phyloP scores from a whole-genome alignment of 2,113 vertebrate species.

The Perca flavescens region DNA sequence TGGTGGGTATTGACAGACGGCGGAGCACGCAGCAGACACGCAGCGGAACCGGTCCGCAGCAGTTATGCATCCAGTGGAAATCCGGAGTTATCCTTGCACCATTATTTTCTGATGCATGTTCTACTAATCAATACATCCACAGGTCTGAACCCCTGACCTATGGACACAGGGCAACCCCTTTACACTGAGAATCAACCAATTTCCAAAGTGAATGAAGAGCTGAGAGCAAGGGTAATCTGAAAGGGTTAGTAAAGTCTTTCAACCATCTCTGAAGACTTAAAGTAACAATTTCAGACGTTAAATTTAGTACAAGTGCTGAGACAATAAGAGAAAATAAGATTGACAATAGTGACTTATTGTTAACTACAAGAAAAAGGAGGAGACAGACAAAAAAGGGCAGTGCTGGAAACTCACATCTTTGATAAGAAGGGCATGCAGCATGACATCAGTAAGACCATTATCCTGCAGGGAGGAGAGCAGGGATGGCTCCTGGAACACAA shows the following conservation, averaged over 20 bases:
- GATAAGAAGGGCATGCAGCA: slow-evolving; percentile 95
- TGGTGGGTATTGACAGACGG: too few relatives aligned
- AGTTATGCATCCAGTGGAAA: too few relatives aligned
- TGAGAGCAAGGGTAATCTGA: not conserved
- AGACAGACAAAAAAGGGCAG: slow-evolving; percentile 23
- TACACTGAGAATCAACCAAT: not conserved
- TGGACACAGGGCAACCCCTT: not conserved
- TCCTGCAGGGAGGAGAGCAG: slow-evolving; percentile 95
- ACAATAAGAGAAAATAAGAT: not conserved
- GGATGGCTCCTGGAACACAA: slow-evolving; percentile 98
- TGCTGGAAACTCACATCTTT: slow-evolving; percentile 90
- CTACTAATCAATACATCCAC: not conserved
- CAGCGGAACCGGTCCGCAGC: too few relatives aligned
- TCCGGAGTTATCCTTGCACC: too few relatives aligned
- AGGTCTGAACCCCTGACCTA: not conserved
- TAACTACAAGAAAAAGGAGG: not conserved
- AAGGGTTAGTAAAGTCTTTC: not conserved
- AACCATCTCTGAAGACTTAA: not conserved
- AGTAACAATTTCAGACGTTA: not conserved
- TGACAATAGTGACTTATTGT: not conserved
- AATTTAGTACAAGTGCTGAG: not conserved
- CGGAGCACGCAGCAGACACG: too few relatives aligned
- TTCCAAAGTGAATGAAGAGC: not conserved
- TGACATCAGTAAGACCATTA: slow-evolving; percentile 96
- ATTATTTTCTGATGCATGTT: too few relatives aligned